Percentiles rank a stretch among this genome's conserved stretches.
Evolutionary conservation across 2,113 vertebrate genomes (phyloP).

Genomic region (Erythrolamprus reginae): DNA sequence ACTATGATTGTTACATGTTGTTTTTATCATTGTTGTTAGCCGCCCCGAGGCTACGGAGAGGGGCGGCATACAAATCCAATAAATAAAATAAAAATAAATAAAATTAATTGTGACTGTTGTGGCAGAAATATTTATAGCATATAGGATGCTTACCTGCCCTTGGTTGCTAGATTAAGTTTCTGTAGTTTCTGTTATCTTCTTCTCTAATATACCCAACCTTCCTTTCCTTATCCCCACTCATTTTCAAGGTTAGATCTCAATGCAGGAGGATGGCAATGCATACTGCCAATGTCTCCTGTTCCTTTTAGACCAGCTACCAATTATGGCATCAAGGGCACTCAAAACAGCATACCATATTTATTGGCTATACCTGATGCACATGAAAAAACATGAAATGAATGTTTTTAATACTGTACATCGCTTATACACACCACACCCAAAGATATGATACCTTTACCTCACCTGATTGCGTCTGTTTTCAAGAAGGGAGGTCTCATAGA

Average conservation of each 20-base stretch:
- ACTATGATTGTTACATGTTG: no score
- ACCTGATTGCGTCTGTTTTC: slow-evolving; percentile 96
- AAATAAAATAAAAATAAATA: no score
- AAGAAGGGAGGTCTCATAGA: slow-evolving; percentile 92
- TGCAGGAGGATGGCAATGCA: background rate
- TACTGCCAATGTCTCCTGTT: background rate
- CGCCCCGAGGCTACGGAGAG: no score
- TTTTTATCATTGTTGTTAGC: no score
- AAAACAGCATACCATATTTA: background rate
- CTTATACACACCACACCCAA: accelerated
- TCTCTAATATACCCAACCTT: background rate
- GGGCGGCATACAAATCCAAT: no score
- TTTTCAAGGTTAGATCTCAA: background rate
- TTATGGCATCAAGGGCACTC: background rate
- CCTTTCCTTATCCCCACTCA: background rate
- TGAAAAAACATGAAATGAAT: background rate
- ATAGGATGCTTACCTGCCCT: background rate
- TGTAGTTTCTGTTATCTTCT: background rate
- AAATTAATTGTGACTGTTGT: background rate
- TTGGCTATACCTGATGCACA: background rate
- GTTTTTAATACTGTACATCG: background rate
- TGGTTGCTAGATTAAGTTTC: background rate
- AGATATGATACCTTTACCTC: background rate
- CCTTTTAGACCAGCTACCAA: background rate
- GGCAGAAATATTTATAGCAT: background rate